These are phyloP conservation scores for Zaprionus vittiger DNA, from an alignment of 1,140 invertebrate species.

Conservation along the genomic window DNA sequence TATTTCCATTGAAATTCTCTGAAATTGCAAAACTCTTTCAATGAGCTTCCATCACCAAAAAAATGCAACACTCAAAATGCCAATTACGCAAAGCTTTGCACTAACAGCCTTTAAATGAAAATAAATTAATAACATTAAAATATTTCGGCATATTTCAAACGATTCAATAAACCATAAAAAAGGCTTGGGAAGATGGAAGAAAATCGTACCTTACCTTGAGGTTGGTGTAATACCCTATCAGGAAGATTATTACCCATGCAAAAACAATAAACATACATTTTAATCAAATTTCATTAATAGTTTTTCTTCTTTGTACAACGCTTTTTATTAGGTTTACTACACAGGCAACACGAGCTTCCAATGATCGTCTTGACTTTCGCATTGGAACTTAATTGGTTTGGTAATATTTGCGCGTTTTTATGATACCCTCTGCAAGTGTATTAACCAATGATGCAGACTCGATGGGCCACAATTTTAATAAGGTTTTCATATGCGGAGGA, in stretches of 20 bases:
- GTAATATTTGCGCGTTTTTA: neutral
- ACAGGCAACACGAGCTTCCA: neutral
- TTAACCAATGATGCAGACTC: neutral
- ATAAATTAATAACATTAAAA: constrained; percentile 75
- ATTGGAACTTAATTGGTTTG: neutral
- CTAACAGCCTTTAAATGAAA: constrained; percentile 60
- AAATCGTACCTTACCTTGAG: neutral
- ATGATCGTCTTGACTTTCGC: neutral
- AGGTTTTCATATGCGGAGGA: constrained; percentile 67
- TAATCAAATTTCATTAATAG: neutral
- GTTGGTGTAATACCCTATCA: neutral
- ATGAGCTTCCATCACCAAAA: constrained; percentile 11
- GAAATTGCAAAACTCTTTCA: constrained; percentile 12
- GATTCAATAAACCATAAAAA: neutral
- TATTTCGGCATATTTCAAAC: constrained; percentile 64
- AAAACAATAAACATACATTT: neutral
- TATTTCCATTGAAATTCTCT: neutral
- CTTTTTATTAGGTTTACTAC: neutral
- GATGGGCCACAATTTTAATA: constrained; percentile 49
- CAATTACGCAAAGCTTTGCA: constrained; percentile 45
- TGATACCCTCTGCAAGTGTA: constrained; percentile 14
- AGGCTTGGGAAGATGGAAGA: neutral
- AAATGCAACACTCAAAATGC: constrained; percentile 22
- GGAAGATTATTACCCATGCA: neutral
- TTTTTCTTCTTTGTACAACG: neutral